A percentile compares a stretch with the other conserved stretches of the same genome.
phyloP scores from a whole-genome alignment of 1,140 invertebrate genomes.

The Holcopasites calliopsidis region DNA sequence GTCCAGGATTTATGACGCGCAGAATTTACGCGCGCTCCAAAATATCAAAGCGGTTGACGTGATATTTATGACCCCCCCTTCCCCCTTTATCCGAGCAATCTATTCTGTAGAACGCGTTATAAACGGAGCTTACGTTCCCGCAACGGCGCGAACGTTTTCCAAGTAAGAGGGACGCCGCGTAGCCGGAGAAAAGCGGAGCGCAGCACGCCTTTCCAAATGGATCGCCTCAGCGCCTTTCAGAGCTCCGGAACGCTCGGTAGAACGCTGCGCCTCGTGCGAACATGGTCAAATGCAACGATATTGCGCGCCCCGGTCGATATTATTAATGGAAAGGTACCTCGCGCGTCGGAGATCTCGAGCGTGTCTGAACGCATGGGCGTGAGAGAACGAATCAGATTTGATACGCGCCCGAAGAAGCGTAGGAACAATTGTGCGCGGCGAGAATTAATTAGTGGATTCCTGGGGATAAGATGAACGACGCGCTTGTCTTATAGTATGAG shows the following conservation, averaged over 20 bases:
- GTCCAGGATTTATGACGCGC: background rate
- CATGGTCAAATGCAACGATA: too few species aligned
- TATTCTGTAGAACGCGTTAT: background rate
- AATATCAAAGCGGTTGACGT: background rate
- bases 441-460: too few species aligned
- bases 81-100: background rate
- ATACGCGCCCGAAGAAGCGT: too few species aligned
- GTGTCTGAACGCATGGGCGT: background rate
- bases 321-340: too few species aligned
- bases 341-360: background rate
- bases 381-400: too few species aligned
- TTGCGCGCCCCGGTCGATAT: background rate
- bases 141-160: background rate
- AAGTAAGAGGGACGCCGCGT: background rate
- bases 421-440: too few species aligned
- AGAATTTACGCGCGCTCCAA: background rate
- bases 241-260: background rate
- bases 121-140: background rate
- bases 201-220: constrained; percentile 14
- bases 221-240: background rate
- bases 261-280: constrained; percentile 3
- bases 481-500: too few species aligned
- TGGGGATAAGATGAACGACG: too few species aligned
- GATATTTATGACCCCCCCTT: background rate
- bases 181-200: background rate